A percentile compares a stretch with the other conserved stretches of the same genome.
These are phyloP conservation scores for Passerina amoena DNA, from an alignment of 2,113 vertebrate species.

Conservation along the genomic window DNA sequence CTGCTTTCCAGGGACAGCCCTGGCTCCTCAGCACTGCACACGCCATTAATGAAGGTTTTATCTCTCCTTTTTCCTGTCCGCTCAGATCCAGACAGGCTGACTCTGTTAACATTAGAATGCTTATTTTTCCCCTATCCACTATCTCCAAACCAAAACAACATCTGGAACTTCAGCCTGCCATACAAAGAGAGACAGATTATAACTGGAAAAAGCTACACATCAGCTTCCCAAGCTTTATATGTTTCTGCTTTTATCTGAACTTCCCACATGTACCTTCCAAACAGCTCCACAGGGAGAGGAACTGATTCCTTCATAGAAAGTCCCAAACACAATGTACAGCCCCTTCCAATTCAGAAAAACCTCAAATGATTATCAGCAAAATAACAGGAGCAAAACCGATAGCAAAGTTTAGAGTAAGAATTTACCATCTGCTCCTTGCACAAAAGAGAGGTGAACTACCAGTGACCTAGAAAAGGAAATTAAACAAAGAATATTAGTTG, in stretches of 20 bases:
- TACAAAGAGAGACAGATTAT: slow-evolving; percentile 43
- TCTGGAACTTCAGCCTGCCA: slow-evolving; percentile 71
- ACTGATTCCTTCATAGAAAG: not conserved
- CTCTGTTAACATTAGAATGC: slow-evolving; percentile 73
- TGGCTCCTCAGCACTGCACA: slow-evolving; percentile 37
- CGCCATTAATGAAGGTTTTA: slow-evolving; percentile 69
- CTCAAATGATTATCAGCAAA: slow-evolving; percentile 17
- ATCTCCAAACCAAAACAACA: slow-evolving; percentile 79
- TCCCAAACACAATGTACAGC: not conserved
- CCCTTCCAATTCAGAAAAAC: not conserved
- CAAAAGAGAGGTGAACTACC: not conserved
- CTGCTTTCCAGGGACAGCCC: slow-evolving; percentile 49
- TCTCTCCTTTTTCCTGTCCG: slow-evolving; percentile 75
- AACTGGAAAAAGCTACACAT: slow-evolving; percentile 34
- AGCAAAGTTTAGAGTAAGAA: not conserved
- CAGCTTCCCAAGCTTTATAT: not conserved
- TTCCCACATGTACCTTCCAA: not conserved
- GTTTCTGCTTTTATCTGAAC: not conserved
- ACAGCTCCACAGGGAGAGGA: not conserved
- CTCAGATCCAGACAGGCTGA: slow-evolving; percentile 73
- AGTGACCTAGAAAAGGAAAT: slow-evolving; percentile 26
- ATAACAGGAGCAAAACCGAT: slow-evolving; percentile 10
- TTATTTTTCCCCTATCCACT: slow-evolving; percentile 44
- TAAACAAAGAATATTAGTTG: slow-evolving; percentile 20
- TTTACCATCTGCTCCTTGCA: not conserved